Conservation (phyloP, 2,113 vertebrate species). For the Oncorhynchus mykiss region DNA sequence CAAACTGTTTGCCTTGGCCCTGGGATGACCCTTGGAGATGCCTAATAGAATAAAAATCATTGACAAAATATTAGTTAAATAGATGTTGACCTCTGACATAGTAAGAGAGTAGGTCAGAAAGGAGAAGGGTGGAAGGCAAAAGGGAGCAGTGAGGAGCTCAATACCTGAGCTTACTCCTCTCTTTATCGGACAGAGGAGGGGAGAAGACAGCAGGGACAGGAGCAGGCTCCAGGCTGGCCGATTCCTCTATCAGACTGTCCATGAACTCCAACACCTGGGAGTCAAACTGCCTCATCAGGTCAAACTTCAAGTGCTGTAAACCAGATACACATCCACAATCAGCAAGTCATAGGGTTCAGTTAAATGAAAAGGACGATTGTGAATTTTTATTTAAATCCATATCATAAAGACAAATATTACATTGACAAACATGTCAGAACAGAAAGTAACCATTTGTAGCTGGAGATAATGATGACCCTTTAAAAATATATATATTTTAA, state of each 20-base stretch:
- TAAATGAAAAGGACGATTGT: too few relatives aligned
- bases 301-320: conserved; percentile 82
- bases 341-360: too few relatives aligned
- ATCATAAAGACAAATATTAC: too few relatives aligned
- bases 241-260: conserved; percentile 88
- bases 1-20: conserved; percentile 87
- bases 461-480: too few relatives aligned
- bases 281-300: conserved; percentile 88
- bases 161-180: conserved; percentile 80
- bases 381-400: too few relatives aligned
- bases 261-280: conserved; percentile 88
- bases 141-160: neutral
- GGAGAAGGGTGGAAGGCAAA: neutral
- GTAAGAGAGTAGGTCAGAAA: neutral
- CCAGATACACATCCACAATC: neutral
- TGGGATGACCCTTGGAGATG: conserved; percentile 73
- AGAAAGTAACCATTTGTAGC: too few relatives aligned
- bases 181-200: conserved; percentile 73
- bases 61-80: neutral
- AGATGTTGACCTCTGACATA: neutral
- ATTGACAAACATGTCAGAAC: too few relatives aligned
- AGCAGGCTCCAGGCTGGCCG: conserved; percentile 74
- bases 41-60: conserved; percentile 58
- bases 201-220: conserved; percentile 74
- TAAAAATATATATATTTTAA: too few relatives aligned